Evolutionary conservation across 2,888 invertebrate species (phyloP).

Genomic region (Yponomeuta cagnagella): DNA sequence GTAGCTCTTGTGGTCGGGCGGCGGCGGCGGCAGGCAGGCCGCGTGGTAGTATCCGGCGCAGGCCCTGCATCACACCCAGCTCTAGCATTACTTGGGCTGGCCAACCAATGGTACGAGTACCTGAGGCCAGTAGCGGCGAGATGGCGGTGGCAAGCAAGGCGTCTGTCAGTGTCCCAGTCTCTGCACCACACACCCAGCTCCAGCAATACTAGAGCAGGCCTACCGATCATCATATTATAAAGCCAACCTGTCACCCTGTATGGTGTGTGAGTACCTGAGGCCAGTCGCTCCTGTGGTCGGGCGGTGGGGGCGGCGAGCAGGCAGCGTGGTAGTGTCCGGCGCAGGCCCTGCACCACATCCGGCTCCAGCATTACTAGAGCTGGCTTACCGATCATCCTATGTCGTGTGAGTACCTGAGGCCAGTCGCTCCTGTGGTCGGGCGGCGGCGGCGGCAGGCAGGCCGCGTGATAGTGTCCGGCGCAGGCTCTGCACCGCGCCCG

Average conservation of each 20-base stretch:
- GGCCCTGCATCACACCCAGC: not conserved
- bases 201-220: not conserved
- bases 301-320: not conserved
- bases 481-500: constrained; percentile 81
- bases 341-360: not conserved
- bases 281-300: not conserved
- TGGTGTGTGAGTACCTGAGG: not conserved
- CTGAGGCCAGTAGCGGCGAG: constrained; percentile 57
- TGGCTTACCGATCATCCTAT: too few species aligned
- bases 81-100: too few species aligned
- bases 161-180: not conserved
- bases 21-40: not conserved
- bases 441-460: constrained; percentile 83
- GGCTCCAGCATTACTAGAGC: not conserved
- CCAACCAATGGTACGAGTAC: constrained; percentile 25
- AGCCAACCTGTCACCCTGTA: not conserved
- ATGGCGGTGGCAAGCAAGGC: not conserved
- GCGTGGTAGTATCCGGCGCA: not conserved
- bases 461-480: constrained; percentile 84
- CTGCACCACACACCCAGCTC: not conserved
- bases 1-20: not conserved
- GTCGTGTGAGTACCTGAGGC: constrained; percentile 47
- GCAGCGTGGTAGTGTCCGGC: not conserved
- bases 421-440: constrained; percentile 63
- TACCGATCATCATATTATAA: not conserved